Percentiles rank a stretch among this genome's conserved stretches.
phyloP scores from a whole-genome alignment of 1,140 invertebrate genomes.

The Cydia strobilella region DNA sequence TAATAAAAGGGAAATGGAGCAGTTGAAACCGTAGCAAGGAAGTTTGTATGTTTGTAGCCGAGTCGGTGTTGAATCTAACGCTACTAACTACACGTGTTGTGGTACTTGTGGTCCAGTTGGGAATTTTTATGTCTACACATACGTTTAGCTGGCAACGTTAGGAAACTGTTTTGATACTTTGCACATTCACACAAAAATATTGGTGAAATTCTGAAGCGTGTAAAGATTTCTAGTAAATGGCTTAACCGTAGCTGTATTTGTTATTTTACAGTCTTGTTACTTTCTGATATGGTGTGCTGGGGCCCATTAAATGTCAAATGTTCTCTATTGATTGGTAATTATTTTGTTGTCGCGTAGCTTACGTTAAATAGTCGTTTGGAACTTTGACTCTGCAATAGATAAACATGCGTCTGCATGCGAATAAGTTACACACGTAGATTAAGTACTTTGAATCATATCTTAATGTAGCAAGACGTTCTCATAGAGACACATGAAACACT shows the following conservation, averaged over 20 bases:
- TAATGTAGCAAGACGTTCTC: too few relatives aligned
- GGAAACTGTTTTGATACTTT: slow-evolving; percentile 19
- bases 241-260: too few relatives aligned
- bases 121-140: slow-evolving; percentile 28
- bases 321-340: too few relatives aligned
- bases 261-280: too few relatives aligned
- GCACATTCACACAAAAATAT: neutral
- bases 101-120: slow-evolving; percentile 19
- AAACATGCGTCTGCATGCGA: too few relatives aligned
- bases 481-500: too few relatives aligned
- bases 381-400: neutral
- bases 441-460: neutral
- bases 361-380: neutral
- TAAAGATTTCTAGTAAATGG: too few relatives aligned
- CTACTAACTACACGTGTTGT: slow-evolving; percentile 23
- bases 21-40: neutral
- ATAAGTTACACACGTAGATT: neutral
- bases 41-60: neutral
- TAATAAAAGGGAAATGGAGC: slow-evolving; percentile 2
- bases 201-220: neutral
- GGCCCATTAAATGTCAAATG: too few relatives aligned
- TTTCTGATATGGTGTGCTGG: too few relatives aligned
- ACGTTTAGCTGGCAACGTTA: neutral
- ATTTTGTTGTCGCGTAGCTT: too few relatives aligned
- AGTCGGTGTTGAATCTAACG: slow-evolving; percentile 14